Evolutionary conservation across 1,140 invertebrate species (phyloP).

Genomic region (Elymnias hypermnestra): DNA sequence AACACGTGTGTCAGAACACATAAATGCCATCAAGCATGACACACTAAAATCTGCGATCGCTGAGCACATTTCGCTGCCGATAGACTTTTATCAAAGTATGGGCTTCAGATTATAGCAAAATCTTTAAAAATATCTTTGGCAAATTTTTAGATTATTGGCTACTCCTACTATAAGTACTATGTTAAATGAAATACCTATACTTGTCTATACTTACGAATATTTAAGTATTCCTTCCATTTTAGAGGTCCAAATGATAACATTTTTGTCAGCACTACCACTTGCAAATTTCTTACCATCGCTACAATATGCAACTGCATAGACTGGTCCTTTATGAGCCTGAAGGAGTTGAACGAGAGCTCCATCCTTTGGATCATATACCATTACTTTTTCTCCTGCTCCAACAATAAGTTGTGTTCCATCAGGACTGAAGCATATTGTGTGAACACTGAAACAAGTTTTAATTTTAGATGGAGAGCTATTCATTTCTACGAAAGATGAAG

Average conservation of each 20-base stretch:
- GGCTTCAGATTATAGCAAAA: too few species aligned
- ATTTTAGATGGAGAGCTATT: too few species aligned
- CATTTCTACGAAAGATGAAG: too few species aligned
- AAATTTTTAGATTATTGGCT: too few species aligned
- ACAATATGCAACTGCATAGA: slow-evolving; percentile 95
- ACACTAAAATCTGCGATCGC: too few species aligned
- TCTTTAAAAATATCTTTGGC: too few species aligned
- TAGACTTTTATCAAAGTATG: too few species aligned
- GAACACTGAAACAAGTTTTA: slow-evolving; percentile 94
- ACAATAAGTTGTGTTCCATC: slow-evolving; percentile 96
- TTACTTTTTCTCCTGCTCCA: slow-evolving; percentile 92
- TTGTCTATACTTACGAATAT: slow-evolving; percentile 95
- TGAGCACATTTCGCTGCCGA: too few species aligned
- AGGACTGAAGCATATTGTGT: slow-evolving; percentile 96
- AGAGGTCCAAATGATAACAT: slow-evolving; percentile 98
- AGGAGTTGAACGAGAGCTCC: slow-evolving; percentile 93
- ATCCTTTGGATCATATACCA: slow-evolving; percentile 96
- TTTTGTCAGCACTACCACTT: slow-evolving; percentile 97
- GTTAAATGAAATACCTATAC: too few species aligned
- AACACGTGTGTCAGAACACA: too few species aligned
- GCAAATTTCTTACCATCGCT: slow-evolving; percentile 98
- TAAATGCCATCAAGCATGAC: too few species aligned
- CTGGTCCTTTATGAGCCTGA: slow-evolving; percentile 96
- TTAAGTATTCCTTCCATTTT: slow-evolving; percentile 98
- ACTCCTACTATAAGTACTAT: too few species aligned